Conservation (phyloP, 2,797 vertebrate species). For the Etheostoma perlongum region DNA sequence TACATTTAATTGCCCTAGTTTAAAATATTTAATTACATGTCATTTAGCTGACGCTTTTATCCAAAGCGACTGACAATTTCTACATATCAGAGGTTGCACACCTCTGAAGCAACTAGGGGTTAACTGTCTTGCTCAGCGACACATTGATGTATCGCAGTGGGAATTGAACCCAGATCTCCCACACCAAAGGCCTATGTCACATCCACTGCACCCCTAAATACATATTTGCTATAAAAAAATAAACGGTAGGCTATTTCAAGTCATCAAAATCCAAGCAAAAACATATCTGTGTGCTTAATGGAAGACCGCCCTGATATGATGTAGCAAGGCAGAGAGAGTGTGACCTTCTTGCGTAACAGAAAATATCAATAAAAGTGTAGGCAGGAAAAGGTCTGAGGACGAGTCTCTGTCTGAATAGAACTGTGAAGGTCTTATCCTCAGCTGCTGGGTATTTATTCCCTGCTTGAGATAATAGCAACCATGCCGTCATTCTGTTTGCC, state of each 20-base stretch:
- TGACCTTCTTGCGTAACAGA: slow-evolving; percentile 34
- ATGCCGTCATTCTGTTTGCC: slow-evolving; percentile 34
- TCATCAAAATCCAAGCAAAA: not conserved
- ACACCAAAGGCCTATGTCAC: no score
- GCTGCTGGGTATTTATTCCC: slow-evolving; percentile 43
- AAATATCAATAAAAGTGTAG: slow-evolving; percentile 52
- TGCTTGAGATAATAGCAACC: slow-evolving; percentile 52
- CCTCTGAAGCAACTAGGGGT: no score
- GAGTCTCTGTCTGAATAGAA: slow-evolving; percentile 33
- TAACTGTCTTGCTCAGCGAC: no score
- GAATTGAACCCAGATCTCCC: no score
- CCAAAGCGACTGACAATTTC: no score
- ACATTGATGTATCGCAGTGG: no score
- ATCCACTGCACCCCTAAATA: no score
- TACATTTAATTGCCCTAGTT: not conserved
- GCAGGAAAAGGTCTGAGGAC: slow-evolving; percentile 45
- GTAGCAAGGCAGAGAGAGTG: slow-evolving; percentile 18
- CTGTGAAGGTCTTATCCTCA: slow-evolving; percentile 59
- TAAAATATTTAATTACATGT: not conserved
- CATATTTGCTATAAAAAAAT: not conserved
- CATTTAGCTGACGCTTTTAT: no score
- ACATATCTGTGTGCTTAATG: not conserved
- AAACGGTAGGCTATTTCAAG: not conserved
- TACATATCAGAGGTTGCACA: no score
- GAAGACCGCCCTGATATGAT: slow-evolving; percentile 10